A percentile compares a stretch with the other conserved stretches of the same genome.
Evolutionary conservation across 1,140 invertebrate species (phyloP).

Genomic region (Caligus rogercresseyi): DNA sequence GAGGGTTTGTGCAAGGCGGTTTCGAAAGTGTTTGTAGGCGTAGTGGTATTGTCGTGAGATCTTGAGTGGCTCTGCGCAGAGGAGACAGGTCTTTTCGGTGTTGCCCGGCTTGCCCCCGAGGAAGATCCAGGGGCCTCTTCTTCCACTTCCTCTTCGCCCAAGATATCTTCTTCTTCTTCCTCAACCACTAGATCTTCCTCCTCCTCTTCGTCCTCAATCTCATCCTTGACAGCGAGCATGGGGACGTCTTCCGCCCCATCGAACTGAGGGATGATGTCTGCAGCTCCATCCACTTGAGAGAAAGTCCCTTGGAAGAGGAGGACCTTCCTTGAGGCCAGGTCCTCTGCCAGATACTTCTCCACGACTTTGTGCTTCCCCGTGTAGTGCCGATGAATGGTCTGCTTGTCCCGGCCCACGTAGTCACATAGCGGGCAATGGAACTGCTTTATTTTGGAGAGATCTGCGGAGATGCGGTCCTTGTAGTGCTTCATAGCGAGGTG

Average conservation of each 20-base stretch:
- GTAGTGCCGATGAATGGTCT: conserved; percentile 16
- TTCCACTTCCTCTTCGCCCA: neutral
- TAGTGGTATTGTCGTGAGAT: conserved; percentile 10
- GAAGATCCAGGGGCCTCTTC: neutral
- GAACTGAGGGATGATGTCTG: conserved; percentile 8
- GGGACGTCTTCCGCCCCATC: neutral
- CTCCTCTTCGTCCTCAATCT: neutral
- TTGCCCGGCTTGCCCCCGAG: neutral
- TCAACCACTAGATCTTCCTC: neutral
- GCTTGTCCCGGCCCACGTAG: conserved; percentile 3
- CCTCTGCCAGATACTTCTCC: conserved; percentile 8
- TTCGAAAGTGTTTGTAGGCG: conserved; percentile 8
- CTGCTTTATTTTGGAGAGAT: neutral
- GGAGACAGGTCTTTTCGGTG: neutral
- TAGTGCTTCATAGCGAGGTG: conserved; percentile 19
- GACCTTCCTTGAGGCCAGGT: neutral
- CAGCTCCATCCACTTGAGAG: conserved; percentile 5
- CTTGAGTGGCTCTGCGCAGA: neutral
- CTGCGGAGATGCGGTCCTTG: conserved; percentile 13
- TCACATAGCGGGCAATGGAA: conserved; percentile 1
- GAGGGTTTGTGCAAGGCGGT: neutral
- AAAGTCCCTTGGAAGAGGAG: neutral
- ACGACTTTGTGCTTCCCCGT: conserved; percentile 11
- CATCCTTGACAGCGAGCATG: conserved; percentile 3
- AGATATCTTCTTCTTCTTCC: neutral